Evolutionary conservation across 2,113 vertebrate species (phyloP), one percentile per base, ranked within the genome.

Genomic region (Oophaga pumilio): DNA sequence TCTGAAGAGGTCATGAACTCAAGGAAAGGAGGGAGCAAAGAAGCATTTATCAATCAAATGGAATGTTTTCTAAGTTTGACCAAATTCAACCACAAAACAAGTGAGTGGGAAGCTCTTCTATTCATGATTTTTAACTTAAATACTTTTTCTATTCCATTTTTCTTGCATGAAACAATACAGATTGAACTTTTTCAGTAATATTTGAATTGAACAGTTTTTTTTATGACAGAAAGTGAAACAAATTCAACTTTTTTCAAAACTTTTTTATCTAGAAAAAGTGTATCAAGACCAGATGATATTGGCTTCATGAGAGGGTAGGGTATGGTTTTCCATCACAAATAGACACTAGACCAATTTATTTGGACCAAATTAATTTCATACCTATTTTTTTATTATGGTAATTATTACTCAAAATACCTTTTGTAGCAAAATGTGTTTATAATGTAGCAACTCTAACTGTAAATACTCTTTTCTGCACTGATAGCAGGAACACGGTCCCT

Each of bases 1-100:
- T 96, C 96, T 95, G 92, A 94, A 93, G 92, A 93, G 97, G 97
- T 98, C 97, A 94, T 94, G 95, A 94, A 95, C 96, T 95, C 93
- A 56, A 8, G 0, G 18, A 0, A 92, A 90, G 71, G 82, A 71
- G 78, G 85, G 82, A 89, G 86, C 90, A 90, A 91, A 91, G 91
- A 92, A 92, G 89, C 85, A 53, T 94, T 94, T 94, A 95, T 94
- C 94, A 91, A 91, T 93, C 92, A 93, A 91, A 80, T 90, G 91
- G 90, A 91, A 92, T 90, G 90, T 82, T 93, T 94, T 94, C 85
- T 89, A 92, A 93, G 90, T 94, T 91, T 95, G 94, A 95, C 94
- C 94, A 94, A 95, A 93, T 92, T 94, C 94, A 94, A 91, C 93
- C 93, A 93, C 92, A 93, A 91, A 93, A 91, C 94, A 94, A 94